These are phyloP conservation scores for Euschistus heros DNA, from an alignment of 1,140 invertebrate species.

Conservation along the genomic window DNA sequence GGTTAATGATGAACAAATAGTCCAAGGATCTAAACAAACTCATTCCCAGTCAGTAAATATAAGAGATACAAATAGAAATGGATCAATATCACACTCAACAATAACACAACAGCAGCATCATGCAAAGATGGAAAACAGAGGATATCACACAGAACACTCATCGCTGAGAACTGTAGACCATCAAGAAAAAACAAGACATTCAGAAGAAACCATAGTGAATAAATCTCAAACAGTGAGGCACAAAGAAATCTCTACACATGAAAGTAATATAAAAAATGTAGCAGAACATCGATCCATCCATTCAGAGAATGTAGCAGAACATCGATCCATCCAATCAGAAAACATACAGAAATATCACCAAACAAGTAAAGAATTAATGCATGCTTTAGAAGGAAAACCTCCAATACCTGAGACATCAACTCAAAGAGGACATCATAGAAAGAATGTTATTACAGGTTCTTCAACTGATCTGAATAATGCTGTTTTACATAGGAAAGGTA, in stretches of 20 bases:
- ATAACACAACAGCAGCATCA: no score
- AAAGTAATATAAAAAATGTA: not conserved
- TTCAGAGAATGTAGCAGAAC: no score
- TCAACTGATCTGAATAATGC: conserved; percentile 60
- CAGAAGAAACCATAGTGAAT: not conserved
- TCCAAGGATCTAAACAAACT: no score
- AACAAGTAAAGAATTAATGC: conserved; percentile 27
- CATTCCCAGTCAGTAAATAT: conserved; percentile 30
- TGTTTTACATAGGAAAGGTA: conserved; percentile 61
- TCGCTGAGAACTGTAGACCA: not conserved
- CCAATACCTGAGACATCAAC: conserved; percentile 20
- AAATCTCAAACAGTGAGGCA: not conserved
- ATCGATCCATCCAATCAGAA: conserved; percentile 31
- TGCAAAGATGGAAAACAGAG: no score
- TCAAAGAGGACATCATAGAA: conserved; percentile 41
- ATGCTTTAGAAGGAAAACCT: conserved; percentile 25
- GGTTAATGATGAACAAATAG: no score
- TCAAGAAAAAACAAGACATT: conserved; percentile 22
- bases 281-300: not conserved
- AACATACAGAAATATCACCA: conserved; percentile 24
- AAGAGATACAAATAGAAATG: conserved; percentile 8
- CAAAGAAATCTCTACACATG: not conserved
- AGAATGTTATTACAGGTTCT: conserved; percentile 56
- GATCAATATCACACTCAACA: conserved; percentile 33
- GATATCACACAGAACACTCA: no score